Percentiles rank a stretch among this genome's conserved stretches.
Evolutionary conservation across 2,797 vertebrate species (phyloP).

Genomic region (Bothrops alternatus): DNA sequence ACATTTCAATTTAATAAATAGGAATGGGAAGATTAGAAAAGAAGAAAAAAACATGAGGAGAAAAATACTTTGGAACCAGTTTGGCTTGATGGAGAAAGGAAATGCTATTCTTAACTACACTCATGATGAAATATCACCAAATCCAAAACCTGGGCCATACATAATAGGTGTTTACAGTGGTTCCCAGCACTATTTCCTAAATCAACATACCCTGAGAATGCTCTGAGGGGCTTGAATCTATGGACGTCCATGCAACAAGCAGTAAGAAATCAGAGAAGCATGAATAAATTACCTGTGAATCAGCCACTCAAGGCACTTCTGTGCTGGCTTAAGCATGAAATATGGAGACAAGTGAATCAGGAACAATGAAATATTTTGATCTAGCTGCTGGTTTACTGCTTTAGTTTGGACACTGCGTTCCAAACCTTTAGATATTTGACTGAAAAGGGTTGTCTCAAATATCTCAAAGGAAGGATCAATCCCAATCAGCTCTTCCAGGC

Average conservation of each 20-base stretch:
- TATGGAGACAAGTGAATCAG: slow-evolving; percentile 89
- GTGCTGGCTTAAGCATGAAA: slow-evolving; percentile 92
- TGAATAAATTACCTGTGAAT: slow-evolving; percentile 82
- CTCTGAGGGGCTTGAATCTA: not conserved
- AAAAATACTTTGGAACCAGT: not conserved
- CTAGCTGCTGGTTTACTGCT: slow-evolving; percentile 86
- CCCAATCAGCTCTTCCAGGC: slow-evolving; percentile 89
- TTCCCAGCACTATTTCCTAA: not conserved
- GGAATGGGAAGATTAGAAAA: not conserved
- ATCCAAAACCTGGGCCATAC: not conserved
- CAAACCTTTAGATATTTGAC: slow-evolving; percentile 78
- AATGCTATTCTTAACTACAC: not conserved
- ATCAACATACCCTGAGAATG: not conserved
- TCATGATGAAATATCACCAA: not conserved
- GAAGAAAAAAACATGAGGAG: not conserved
- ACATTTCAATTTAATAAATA: not conserved
- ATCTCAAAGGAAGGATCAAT: slow-evolving; percentile 84
- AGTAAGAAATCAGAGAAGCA: not conserved
- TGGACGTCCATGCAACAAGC: not conserved
- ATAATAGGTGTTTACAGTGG: not conserved
- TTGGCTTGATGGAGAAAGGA: not conserved
- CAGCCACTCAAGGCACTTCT: slow-evolving; percentile 97
- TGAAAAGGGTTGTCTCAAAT: slow-evolving; percentile 89
- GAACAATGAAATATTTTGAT: slow-evolving; percentile 84
- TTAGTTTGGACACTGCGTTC: slow-evolving; percentile 91